A percentile compares a stretch with the other conserved stretches of the same genome.
These are phyloP conservation scores for Rhegmatorhina hoffmannsi DNA, from an alignment of 2,113 vertebrate genomes.

Conservation along the genomic window DNA sequence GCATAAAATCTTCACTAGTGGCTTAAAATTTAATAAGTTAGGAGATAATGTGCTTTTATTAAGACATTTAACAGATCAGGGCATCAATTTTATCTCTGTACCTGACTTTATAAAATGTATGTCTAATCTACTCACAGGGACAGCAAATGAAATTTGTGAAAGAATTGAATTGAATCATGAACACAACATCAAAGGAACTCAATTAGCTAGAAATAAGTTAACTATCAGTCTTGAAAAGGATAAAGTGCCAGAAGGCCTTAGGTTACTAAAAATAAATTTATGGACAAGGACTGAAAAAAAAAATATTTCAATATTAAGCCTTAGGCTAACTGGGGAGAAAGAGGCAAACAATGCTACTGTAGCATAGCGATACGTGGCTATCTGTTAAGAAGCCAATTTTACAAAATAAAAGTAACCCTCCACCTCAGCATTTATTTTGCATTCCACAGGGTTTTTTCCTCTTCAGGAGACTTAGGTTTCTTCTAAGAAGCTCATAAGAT, in stretches of 20 bases:
- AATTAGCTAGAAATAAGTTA: constrained; percentile 24
- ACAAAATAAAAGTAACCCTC: neutral
- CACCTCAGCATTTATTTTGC: neutral
- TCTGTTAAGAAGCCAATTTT: neutral
- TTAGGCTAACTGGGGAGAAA: neutral
- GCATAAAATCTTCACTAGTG: neutral
- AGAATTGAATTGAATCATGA: neutral
- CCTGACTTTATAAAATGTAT: neutral
- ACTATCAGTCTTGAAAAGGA: neutral
- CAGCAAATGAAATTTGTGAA: constrained; percentile 39
- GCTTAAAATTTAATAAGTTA: constrained; percentile 38
- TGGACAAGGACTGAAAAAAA: neutral
- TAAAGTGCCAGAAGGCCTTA: neutral
- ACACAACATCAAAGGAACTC: constrained; percentile 21
- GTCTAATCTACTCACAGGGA: neutral
- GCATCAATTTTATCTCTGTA: neutral
- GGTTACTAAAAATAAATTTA: constrained; percentile 24
- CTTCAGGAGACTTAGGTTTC: neutral
- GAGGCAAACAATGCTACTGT: neutral
- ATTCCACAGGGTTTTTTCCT: neutral
- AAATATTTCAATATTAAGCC: neutral
- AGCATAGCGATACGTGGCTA: neutral
- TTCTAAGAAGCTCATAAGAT: neutral
- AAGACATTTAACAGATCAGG: constrained; percentile 20
- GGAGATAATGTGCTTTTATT: constrained; percentile 16